Conservation (phyloP, 2,888 invertebrate genomes). For the Eristalis pertinax region DNA sequence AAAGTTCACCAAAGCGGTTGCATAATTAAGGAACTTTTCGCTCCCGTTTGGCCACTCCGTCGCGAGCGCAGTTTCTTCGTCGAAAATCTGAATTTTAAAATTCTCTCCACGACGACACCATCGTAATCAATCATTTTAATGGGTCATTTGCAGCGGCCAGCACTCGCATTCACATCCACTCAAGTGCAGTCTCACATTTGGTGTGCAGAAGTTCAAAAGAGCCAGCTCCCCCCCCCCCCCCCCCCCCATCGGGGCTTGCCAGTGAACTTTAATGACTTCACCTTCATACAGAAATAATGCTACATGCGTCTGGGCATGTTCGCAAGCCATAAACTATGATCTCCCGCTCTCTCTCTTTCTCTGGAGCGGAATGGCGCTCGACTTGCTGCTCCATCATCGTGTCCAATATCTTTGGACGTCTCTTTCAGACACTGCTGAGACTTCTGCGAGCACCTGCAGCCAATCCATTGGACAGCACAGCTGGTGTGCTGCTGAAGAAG, state of each 20-base stretch:
- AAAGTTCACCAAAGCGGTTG: slow-evolving; percentile 40
- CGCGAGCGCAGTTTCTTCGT: not conserved
- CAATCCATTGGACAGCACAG: not conserved
- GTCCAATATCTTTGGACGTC: slow-evolving; percentile 41
- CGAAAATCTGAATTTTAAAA: slow-evolving; percentile 28
- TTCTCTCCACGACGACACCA: slow-evolving; percentile 4
- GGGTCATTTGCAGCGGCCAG: slow-evolving; percentile 56
- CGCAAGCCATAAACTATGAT: slow-evolving; percentile 69
- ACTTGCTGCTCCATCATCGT: slow-evolving; percentile 45
- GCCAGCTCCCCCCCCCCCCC: too few species aligned
- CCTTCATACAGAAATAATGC: slow-evolving; percentile 31
- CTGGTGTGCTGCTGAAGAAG: slow-evolving; percentile 11
- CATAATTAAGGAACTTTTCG: slow-evolving; percentile 58
- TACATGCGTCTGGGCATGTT: slow-evolving; percentile 70
- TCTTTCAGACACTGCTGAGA: not conserved
- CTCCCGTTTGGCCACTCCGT: not conserved
- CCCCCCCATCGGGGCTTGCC: slow-evolving; percentile 2
- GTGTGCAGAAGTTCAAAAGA: slow-evolving; percentile 11
- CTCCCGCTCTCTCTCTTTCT: too few species aligned
- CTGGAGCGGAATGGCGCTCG: slow-evolving; percentile 10
- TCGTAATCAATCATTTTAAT: slow-evolving; percentile 70
- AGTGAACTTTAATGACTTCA: slow-evolving; percentile 63
- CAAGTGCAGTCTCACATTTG: slow-evolving; percentile 44
- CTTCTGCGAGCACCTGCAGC: slow-evolving; percentile 21
- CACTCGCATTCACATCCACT: slow-evolving; percentile 32